These are phyloP conservation scores for Dryas iulia DNA, from an alignment of 1,140 invertebrate genomes.

Conservation along the genomic window DNA sequence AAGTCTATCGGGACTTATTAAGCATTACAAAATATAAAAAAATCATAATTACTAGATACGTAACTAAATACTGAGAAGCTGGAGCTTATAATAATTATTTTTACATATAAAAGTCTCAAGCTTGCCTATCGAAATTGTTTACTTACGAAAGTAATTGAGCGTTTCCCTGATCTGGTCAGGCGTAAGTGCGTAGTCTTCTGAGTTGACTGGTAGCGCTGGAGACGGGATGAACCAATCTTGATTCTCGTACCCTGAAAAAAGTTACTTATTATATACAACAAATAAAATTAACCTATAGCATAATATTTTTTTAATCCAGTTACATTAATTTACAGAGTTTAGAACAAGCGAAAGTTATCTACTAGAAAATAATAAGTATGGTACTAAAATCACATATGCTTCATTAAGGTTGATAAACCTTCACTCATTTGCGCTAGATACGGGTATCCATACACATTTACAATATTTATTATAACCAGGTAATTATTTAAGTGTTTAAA, in stretches of 20 bases:
- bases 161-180: slow-evolving; percentile 97
- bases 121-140: slow-evolving; percentile 4
- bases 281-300: no score
- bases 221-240: slow-evolving; percentile 96
- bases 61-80: no score
- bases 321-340: background rate
- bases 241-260: slow-evolving; percentile 92
- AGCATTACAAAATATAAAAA: background rate
- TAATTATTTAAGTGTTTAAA: background rate
- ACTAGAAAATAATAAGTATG: background rate
- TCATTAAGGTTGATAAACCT: background rate
- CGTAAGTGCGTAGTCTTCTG: slow-evolving; percentile 91
- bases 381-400: background rate
- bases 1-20: no score
- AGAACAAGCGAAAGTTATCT: background rate
- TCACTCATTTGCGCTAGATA: background rate
- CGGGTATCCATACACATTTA: no score
- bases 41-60: no score
- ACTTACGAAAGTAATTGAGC: slow-evolving; percentile 98
- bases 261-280: background rate
- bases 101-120: no score
- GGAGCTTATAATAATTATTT: no score
- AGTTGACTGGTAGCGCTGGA: slow-evolving; percentile 87
- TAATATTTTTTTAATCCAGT: background rate
- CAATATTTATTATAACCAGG: background rate